Evolutionary conservation across 2,113 vertebrate species (phyloP).

Genomic region (Herpailurus yagouaroundi): DNA sequence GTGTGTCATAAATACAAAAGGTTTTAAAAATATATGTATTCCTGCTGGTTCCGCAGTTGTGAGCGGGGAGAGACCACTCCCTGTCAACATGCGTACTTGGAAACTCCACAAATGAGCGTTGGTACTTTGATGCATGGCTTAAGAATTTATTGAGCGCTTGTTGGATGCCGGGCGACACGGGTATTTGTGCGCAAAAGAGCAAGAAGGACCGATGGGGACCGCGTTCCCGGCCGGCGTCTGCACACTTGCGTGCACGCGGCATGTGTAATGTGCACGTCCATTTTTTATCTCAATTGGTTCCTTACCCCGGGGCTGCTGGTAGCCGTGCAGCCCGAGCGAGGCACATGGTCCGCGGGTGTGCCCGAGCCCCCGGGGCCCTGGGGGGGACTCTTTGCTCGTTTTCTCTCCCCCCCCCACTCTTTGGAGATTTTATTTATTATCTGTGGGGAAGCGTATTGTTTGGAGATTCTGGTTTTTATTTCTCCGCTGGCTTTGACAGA

Average conservation of each 20-base stretch:
- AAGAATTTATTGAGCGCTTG: conserved; percentile 20
- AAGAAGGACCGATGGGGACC: neutral
- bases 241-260: neutral
- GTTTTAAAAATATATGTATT: neutral
- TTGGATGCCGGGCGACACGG: neutral
- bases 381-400: conserved; percentile 6
- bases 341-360: neutral
- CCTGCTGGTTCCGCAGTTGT: neutral
- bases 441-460: conserved; percentile 79
- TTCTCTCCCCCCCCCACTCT: neutral
- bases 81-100: neutral
- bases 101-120: neutral
- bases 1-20: neutral
- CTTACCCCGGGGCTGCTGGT: conserved; percentile 36
- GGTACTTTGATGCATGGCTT: neutral
- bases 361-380: neutral
- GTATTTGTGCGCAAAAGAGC: conserved; percentile 25
- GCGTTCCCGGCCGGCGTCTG: neutral
- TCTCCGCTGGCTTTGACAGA: conserved; percentile 79
- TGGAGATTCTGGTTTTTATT: conserved; percentile 81
- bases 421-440: conserved; percentile 81
- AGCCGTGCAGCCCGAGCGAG: neutral
- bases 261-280: neutral
- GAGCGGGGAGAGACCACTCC: neutral
- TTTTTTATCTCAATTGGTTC: conserved; percentile 74